Percentiles rank a stretch among this genome's conserved stretches.
Conservation (phyloP, 2,888 invertebrate species). For the Lasioglossum leucozonium region DNA sequence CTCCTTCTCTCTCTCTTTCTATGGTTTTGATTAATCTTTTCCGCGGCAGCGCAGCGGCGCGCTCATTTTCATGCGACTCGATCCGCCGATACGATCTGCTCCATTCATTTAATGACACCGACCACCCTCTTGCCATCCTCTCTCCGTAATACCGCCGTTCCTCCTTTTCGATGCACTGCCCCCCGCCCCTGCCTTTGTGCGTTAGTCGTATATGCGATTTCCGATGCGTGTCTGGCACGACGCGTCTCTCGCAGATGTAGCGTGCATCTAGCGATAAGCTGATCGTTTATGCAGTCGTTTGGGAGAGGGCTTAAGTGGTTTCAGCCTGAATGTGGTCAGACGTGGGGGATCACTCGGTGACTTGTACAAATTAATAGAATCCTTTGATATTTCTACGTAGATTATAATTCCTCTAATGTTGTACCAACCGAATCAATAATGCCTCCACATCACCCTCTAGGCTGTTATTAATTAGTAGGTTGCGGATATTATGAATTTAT, state of each 20-base stretch:
- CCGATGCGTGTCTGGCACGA: not conserved
- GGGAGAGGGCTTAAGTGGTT: not conserved
- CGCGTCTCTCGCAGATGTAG: not conserved
- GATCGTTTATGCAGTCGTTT: not conserved
- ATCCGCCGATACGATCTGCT: constrained; percentile 30
- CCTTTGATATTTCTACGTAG: not conserved
- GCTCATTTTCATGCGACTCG: constrained; percentile 5
- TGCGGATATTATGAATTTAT: no score
- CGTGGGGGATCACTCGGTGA: not conserved
- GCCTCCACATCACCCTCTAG: no score
- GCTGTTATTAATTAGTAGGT: no score
- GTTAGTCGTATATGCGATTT: not conserved
- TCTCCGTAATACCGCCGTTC: not conserved
- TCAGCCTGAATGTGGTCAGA: not conserved
- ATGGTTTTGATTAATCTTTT: constrained; percentile 39
- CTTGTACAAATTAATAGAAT: not conserved
- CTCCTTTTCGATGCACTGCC: not conserved
- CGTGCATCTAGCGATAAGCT: not conserved
- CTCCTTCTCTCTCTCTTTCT: not conserved
- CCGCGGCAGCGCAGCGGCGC: constrained; percentile 9
- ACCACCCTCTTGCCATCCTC: no score
- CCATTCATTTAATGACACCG: constrained; percentile 23
- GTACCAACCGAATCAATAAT: no score
- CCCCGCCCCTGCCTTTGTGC: not conserved
- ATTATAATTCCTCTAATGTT: not conserved